Percentiles rank a stretch among this genome's conserved stretches.
Evolutionary conservation across 2,113 vertebrate species (phyloP).

Genomic region (Columba livia): DNA sequence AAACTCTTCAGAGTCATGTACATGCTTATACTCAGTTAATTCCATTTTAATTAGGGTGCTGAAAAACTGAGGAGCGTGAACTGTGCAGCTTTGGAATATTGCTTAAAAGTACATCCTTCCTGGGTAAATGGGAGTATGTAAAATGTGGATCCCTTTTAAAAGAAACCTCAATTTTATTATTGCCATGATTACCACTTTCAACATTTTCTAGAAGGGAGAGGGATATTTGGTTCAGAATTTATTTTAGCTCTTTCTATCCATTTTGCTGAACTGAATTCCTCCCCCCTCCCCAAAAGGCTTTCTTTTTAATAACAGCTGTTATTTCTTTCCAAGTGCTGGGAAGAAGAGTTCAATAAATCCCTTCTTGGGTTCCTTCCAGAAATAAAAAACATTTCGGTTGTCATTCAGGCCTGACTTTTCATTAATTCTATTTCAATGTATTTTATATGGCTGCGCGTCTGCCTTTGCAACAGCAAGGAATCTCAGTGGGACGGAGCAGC

Average conservation of each 20-base stretch:
- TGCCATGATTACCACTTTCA: not conserved
- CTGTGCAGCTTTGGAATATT: not conserved
- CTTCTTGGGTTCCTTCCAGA: conserved; percentile 34
- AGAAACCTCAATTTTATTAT: not conserved
- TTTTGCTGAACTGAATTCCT: not conserved
- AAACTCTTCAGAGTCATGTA: not conserved
- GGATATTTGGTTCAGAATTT: not conserved
- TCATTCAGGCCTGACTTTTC: conserved; percentile 58
- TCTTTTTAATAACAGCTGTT: conserved; percentile 53
- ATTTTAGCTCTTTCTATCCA: not conserved
- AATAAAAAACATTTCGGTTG: conserved; percentile 16
- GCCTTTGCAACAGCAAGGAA: conserved; percentile 53
- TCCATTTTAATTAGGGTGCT: not conserved
- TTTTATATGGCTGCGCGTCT: not conserved
- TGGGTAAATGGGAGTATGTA: not conserved
- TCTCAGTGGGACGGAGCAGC: conserved; percentile 54
- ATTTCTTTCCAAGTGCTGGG: conserved; percentile 43
- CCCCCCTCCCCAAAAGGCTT: not conserved
- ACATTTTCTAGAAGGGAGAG: not conserved
- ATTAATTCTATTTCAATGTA: conserved; percentile 60
- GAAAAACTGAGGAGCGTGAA: not conserved
- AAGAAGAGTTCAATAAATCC: conserved; percentile 28
- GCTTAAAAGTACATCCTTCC: not conserved
- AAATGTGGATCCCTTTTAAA: not conserved
- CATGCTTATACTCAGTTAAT: not conserved